Evolutionary conservation across 1,140 invertebrate species (phyloP).

Genomic region (Drosophila tropicalis): DNA sequence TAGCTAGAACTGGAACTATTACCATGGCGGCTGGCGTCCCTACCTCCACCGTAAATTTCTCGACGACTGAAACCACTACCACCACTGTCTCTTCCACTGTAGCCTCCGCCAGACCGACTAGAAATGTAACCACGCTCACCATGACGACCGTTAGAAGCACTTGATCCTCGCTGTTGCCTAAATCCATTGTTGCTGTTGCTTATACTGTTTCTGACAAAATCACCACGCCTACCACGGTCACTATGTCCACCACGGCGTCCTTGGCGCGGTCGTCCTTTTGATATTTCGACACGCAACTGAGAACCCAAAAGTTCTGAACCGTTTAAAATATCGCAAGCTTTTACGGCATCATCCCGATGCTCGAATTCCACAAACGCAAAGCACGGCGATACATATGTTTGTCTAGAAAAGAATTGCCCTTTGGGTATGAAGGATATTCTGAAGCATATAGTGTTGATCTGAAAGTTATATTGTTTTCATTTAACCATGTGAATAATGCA

Average conservation of each 20-base stretch:
- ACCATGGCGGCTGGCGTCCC: constrained; percentile 83
- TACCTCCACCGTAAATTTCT: constrained; percentile 78
- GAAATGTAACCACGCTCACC: constrained; percentile 84
- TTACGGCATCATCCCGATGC: constrained; percentile 96
- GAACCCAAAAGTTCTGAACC: constrained; percentile 92
- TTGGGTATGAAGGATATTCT: too few species aligned
- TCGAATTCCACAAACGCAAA: constrained; percentile 99
- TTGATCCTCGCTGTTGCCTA: constrained; percentile 70
- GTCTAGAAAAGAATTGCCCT: too few species aligned
- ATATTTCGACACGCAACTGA: constrained; percentile 92
- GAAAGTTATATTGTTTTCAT: too few species aligned
- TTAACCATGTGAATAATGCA: too few species aligned
- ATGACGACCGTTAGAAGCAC: constrained; percentile 79
- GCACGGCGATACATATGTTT: too few species aligned
- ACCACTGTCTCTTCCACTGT: constrained; percentile 74
- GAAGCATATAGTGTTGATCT: too few species aligned
- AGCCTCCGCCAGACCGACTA: constrained; percentile 82
- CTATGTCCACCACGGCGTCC: constrained; percentile 85
- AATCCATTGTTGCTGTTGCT: constrained; percentile 83
- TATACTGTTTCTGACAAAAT: constrained; percentile 84
- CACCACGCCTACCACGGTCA: constrained; percentile 84
- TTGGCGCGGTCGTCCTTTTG: constrained; percentile 87
- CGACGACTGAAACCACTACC: constrained; percentile 76
- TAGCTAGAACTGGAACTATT: constrained; percentile 79
- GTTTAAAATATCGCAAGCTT: constrained; percentile 95